Evolutionary conservation across 2,113 vertebrate species (phyloP).

Genomic region (Xiphorhynchus elegans): DNA sequence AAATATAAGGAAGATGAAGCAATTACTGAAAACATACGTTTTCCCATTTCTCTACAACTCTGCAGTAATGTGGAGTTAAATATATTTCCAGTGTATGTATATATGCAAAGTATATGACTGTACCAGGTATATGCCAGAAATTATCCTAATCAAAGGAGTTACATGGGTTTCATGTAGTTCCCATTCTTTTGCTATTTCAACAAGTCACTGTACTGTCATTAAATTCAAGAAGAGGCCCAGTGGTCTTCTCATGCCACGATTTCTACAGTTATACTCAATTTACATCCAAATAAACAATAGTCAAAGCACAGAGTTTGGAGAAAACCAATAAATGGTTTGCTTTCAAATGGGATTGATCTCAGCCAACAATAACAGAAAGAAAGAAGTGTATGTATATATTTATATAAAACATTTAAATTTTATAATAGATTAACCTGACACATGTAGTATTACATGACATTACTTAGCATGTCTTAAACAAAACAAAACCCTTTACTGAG

Average conservation of each 20-base stretch:
- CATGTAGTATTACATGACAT: not conserved
- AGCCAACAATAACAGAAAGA: conserved; percentile 42
- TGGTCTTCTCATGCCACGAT: not conserved
- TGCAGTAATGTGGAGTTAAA: not conserved
- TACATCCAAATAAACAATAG: not conserved
- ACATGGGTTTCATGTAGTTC: not conserved
- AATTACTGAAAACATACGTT: not conserved
- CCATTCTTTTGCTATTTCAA: not conserved
- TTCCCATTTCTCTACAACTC: not conserved
- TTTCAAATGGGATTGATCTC: not conserved
- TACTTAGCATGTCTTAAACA: conserved; percentile 59
- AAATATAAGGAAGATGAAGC: not conserved
- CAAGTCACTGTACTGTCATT: not conserved
- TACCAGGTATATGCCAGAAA: not conserved
- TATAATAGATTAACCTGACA: conserved; percentile 28
- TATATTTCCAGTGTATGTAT: not conserved
- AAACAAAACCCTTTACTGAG: conserved; percentile 58
- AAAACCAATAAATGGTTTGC: not conserved
- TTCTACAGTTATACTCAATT: not conserved
- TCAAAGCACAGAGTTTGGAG: not conserved
- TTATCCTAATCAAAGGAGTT: not conserved
- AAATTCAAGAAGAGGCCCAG: not conserved
- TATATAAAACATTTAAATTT: not conserved
- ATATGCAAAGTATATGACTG: not conserved
- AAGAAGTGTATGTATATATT: not conserved